These are phyloP conservation scores for Anastatus disparis DNA, from an alignment of 1,140 invertebrate genomes.

Conservation along the genomic window DNA sequence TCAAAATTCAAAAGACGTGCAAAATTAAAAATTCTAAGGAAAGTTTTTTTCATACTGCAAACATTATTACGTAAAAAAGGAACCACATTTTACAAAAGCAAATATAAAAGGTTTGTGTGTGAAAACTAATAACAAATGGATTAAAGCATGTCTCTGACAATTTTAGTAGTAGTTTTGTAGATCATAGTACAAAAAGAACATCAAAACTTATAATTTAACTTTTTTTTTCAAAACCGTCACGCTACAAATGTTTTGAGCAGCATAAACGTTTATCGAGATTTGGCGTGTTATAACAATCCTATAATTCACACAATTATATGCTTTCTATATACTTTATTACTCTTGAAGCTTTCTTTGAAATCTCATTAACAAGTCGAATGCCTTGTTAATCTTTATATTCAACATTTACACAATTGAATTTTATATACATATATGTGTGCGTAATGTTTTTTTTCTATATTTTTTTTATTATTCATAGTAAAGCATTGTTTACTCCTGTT, in stretches of 20 bases:
- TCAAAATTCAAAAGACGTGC: too few relatives aligned
- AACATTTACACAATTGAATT: too few relatives aligned
- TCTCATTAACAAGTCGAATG: constrained; percentile 7
- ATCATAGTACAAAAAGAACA: too few relatives aligned
- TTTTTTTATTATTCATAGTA: too few relatives aligned
- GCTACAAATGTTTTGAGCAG: constrained; percentile 47
- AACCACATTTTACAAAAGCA: too few relatives aligned
- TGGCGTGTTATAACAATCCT: background rate
- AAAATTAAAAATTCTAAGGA: too few relatives aligned
- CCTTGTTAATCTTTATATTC: background rate
- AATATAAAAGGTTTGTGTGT: background rate
- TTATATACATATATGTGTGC: too few relatives aligned
- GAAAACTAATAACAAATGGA: too few relatives aligned
- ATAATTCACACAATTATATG: background rate
- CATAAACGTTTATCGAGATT: constrained; percentile 22
- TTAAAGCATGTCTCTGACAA: constrained; percentile 48
- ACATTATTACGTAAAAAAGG: too few relatives aligned
- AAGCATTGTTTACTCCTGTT: too few relatives aligned
- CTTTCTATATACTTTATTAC: constrained; percentile 7
- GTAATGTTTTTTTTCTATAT: too few relatives aligned
- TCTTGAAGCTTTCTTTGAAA: background rate
- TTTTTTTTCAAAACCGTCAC: constrained; percentile 53
- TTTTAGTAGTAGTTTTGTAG: constrained; percentile 49
- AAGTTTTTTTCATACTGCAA: too few relatives aligned
- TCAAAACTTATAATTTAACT: constrained; percentile 54